Conservation (phyloP, 2,888 invertebrate genomes). For the Miltochrista miniata region DNA sequence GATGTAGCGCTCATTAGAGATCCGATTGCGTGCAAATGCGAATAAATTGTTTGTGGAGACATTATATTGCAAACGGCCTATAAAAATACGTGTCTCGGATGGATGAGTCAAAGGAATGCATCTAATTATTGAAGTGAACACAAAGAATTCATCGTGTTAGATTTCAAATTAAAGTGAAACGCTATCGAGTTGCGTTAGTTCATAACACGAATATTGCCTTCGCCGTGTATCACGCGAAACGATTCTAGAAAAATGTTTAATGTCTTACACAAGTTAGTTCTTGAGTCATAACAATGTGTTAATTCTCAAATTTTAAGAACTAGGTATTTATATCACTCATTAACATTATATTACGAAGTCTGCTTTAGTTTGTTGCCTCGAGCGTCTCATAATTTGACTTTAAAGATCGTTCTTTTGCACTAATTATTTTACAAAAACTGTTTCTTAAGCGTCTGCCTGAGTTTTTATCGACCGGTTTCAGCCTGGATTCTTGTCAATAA, state of each 20-base stretch:
- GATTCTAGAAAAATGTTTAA: constrained; percentile 24
- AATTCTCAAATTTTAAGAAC: neutral
- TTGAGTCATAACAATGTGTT: neutral
- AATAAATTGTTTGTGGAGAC: constrained; percentile 58
- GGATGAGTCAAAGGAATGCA: constrained; percentile 77
- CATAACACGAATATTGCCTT: constrained; percentile 22
- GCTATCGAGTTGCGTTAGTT: constrained; percentile 45
- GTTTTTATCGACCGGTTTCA: neutral
- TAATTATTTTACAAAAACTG: neutral
- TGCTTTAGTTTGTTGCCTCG: neutral
- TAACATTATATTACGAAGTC: neutral
- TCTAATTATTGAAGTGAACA: constrained; percentile 72
- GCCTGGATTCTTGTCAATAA: neutral
- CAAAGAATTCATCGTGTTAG: constrained; percentile 65
- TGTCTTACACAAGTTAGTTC: neutral
- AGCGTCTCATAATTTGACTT: neutral
- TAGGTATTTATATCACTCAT: neutral
- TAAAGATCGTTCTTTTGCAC: neutral
- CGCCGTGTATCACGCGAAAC: constrained; percentile 30
- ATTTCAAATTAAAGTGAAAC: constrained; percentile 71
- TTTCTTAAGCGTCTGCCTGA: neutral
- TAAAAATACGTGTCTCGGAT: constrained; percentile 75
- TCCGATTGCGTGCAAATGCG: constrained; percentile 49
- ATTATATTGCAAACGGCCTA: constrained; percentile 69
- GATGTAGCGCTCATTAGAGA: constrained; percentile 46